Base-by-base conservation (phyloP, 2,113 vertebrate genomes). In the Ptychochromis oligacanthus region DNA sequence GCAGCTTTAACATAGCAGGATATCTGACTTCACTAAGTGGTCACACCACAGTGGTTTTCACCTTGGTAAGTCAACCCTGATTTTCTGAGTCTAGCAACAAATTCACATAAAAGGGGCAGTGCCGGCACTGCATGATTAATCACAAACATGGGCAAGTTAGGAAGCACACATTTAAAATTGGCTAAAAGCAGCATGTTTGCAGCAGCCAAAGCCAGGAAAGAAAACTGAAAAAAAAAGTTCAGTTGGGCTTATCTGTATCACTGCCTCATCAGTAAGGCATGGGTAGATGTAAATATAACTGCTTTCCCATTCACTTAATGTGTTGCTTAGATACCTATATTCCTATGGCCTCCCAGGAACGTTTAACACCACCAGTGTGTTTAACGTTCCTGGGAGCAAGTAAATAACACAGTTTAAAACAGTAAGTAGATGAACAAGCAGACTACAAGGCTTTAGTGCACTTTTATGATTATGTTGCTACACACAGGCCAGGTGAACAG, bases 271-370 rank as follows among this genome's bases (percentile, higher is more conserved):
- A 13, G 49, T 70, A 70, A 70, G 43, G 17, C 65, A 70, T 3
- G 65, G 24, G 24, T 52, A 70, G 43, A 28, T 70, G 24, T 52
- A 70, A 70, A 70, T 70, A 31, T 24, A 70, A 70, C 52, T 12
- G 15, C 28, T 10, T 49, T 52, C 24, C 17, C 43, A 52, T 70
- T 70, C 49, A 70, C 43, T 49, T 70, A 70, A 52, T 52, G 43
- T 20, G 43, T 70, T 70, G 43, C 43, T 70, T 52, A 70, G 65
- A 70, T 70, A 70, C 40, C 49, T 70, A 10, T 52, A 70, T 70
- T 70, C 24, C 43, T 70, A 31, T 52, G 43, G 43, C 24, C 24
- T 49, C 17, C 40, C 1, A 0, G 65, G 24, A 70, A 70, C 9
- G 26, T 70, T 70, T 49, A 70, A 70, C 43, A 52, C 43, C 22